phyloP scores from a whole-genome alignment of 2,797 vertebrate species.

The Pipistrellus pipistrellus region DNA sequence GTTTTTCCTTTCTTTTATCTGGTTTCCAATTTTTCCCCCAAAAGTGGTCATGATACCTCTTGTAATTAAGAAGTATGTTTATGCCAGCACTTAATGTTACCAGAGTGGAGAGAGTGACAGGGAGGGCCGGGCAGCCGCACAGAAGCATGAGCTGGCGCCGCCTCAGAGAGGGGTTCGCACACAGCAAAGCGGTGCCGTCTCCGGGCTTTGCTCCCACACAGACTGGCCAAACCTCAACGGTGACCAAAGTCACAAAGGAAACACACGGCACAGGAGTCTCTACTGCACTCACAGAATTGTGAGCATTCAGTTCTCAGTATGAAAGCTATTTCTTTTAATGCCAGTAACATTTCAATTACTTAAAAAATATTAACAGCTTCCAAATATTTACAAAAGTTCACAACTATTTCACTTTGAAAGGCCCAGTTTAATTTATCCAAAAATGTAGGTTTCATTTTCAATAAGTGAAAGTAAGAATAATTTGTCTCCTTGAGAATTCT shows the following conservation, averaged over 20 bases:
- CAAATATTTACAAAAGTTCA: not conserved
- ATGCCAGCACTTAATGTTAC: not conserved
- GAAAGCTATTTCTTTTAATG: not conserved
- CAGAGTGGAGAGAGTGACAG: fast-evolving
- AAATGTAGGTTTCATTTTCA: not conserved
- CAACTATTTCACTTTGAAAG: constrained; percentile 13
- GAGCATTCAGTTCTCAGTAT: not conserved
- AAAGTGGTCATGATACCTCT: not conserved
- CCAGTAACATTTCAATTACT: not conserved
- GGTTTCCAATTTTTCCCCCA: not conserved
- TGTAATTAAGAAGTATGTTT: not conserved
- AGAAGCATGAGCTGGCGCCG: not conserved
- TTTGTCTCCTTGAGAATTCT: not conserved
- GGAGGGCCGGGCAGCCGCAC: not conserved
- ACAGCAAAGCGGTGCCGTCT: not conserved
- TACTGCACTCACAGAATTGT: not conserved
- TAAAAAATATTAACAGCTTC: not conserved
- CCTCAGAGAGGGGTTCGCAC: not conserved
- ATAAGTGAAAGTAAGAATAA: not conserved
- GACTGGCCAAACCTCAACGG: not conserved
- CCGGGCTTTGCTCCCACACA: not conserved
- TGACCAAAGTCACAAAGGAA: not conserved
- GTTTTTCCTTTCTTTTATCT: not conserved
- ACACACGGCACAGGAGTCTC: not conserved
- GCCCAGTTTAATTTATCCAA: not conserved